Evolutionary conservation across 2,797 vertebrate species (phyloP).

Genomic region (Poeciliopsis presidionis): DNA sequence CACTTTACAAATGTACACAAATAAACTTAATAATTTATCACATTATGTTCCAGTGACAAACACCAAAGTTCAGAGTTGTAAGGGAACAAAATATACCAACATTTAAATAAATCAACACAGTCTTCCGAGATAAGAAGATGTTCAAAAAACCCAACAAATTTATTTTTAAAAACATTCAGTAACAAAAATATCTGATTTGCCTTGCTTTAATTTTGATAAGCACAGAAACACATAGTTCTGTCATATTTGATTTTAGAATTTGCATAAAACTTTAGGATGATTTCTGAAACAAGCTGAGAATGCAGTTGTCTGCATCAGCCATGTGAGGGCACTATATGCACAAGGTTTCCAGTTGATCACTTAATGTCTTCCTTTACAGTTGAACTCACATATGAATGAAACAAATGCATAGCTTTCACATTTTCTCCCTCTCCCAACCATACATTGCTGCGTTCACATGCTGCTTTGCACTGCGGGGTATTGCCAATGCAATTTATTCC

Average conservation of each 20-base stretch:
- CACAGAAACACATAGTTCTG: neutral
- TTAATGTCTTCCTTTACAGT: slow-evolving; percentile 14
- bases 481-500: slow-evolving; percentile 68
- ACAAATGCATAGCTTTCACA: slow-evolving; percentile 26
- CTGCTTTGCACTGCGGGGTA: slow-evolving; percentile 32
- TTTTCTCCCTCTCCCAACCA: neutral
- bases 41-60: neutral
- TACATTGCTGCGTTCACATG: slow-evolving; percentile 6
- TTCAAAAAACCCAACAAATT: neutral
- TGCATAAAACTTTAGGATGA: neutral
- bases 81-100: neutral
- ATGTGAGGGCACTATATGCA: slow-evolving; percentile 75
- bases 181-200: neutral
- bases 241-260: neutral
- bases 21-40: neutral
- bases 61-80: neutral
- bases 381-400: slow-evolving; percentile 29
- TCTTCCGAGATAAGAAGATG: neutral
- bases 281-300: neutral
- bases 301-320: slow-evolving; percentile 64
- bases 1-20: neutral
- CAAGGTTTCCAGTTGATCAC: slow-evolving; percentile 24
- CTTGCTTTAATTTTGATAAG: neutral
- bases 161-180: neutral
- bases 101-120: neutral